Evolutionary conservation across 2,888 invertebrate genomes (phyloP), one percentile per base, ranked within the genome.

Genomic region (Oxytorus armatus): DNA sequence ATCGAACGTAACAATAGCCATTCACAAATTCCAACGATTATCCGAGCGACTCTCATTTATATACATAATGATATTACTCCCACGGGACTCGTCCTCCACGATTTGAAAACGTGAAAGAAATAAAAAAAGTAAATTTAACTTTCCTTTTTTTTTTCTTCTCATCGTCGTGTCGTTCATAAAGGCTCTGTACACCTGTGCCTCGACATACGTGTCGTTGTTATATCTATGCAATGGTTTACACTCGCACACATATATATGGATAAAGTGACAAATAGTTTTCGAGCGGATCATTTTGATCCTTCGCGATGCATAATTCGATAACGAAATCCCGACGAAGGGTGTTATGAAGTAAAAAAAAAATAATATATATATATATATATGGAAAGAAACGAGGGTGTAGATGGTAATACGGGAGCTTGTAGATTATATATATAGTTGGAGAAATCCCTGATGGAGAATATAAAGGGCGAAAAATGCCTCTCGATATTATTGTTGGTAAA

Each of bases 401-500:
- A 47, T 29, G 63, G 44, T n/a, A 55, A 70, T 55, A 44, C 76
- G 42, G 39, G 61, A 69, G 76, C 51, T 76, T 76, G 36, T 70
- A 36, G 11, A 59, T 59, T 21, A 29, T 44, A 18, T 68, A 66
- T 36, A 23, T 61, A 49, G 63, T 47, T 23, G 16, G 44, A 74
- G 61, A 66, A 73, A 66, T 72, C 51, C 51, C 33, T 23, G 59
- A 66, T 66, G 66, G 29, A 74, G 63, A 69, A 61, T 75, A 74
- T 44, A 66, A 69, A 74, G 74, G 69, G 79, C 74, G 78, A 74
- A 75, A 74, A 79, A 75, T 75, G 49, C 29, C 70, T 70, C 82
- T 79, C 82, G 82, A 85, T 85, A 83, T 85, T 84, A 85, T 85
- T 85, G 82, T 83, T 72, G 82, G 76, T 82, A 82, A 80, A 65